Base-by-base conservation (phyloP, 2,113 vertebrate genomes). In the Excalfactoria chinensis region DNA sequence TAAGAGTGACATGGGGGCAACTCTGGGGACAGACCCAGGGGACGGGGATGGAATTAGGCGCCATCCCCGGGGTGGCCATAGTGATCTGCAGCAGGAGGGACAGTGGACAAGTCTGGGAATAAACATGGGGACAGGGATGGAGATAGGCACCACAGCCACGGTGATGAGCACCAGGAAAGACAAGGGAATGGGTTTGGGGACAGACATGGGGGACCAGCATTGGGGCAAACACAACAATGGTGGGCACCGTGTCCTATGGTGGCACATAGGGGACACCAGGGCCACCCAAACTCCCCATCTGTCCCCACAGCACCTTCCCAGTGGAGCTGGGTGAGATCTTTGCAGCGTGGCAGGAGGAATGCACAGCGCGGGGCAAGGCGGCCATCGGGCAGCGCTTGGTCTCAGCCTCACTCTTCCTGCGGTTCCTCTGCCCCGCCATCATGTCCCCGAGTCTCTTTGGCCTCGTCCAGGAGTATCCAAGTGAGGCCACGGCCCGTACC, bases 381-480 rank as follows among this genome's bases (percentile, higher is more conserved):
- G 95, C 98, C 44, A 98, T 99, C 2, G 98, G 98, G 21, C 98
- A 98, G 48, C 98, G 98, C 19, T 98, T 99, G 76, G 98, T 99
- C 81, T 98, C 98, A 3, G 98, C 99, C 28, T 99, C 99, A 23
- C 98, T 99, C 74, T 99, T 99, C 95, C 97, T 99, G 69, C 94
- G 99, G 8, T 99, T 99, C 95, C 97, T 99, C 19, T 99, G 99
- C 67, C 99, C 99, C 0, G 99, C 99, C 63, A 95, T 99, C 88
- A 98, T 99, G 94, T 98, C 99, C 51, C 99, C 99, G 7, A 99
- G 99, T 86, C 98, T 99, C 83, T 99, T 99, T 8, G 98, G 98
- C 78, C 97, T 99, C 25, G 97, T 97, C 10, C 98, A 98, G 78
- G 96, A 99, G 23, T 99, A 99, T 41, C 99, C 99, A 0, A 97